Percentiles rank a stretch among this genome's conserved stretches.
Evolutionary conservation across 2,888 invertebrate genomes (phyloP).

Genomic region (Acanthosoma haemorrhoidale): DNA sequence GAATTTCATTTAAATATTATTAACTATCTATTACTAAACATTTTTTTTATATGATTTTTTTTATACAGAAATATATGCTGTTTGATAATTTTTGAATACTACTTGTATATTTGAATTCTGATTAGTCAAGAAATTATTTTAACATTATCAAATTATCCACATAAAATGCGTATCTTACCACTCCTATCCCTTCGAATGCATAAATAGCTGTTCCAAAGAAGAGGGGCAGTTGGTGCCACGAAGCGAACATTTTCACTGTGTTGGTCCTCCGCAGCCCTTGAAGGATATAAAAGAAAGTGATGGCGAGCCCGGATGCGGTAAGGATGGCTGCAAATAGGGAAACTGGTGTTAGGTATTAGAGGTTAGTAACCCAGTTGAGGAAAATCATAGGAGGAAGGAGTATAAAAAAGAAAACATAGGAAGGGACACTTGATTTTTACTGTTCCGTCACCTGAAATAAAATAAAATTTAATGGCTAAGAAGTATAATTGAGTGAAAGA

Average conservation of each 20-base stretch:
- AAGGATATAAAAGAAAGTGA: conserved; percentile 80
- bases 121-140: too few relatives aligned
- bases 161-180: conserved; percentile 52
- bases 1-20: too few relatives aligned
- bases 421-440: conserved; percentile 55
- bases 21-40: too few relatives aligned
- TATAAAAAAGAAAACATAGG: conserved; percentile 64
- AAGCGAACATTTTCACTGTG: conserved; percentile 60
- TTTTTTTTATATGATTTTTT: too few relatives aligned
- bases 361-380: conserved; percentile 70
- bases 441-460: conserved; percentile 53
- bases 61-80: too few relatives aligned
- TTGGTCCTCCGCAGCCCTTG: conserved; percentile 66
- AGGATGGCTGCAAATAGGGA: conserved; percentile 79
- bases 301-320: conserved; percentile 68
- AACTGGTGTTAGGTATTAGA: conserved; percentile 79
- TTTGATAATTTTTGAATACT: too few relatives aligned
- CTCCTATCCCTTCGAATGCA: conserved; percentile 91
- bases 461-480: neutral
- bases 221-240: conserved; percentile 70
- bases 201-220: conserved; percentile 94
- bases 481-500: too few relatives aligned
- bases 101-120: too few relatives aligned
- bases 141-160: neutral
- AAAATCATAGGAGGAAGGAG: conserved; percentile 65